These are phyloP conservation scores for Eidolon helvum DNA, from an alignment of 2,113 vertebrate genomes.

Conservation along the genomic window DNA sequence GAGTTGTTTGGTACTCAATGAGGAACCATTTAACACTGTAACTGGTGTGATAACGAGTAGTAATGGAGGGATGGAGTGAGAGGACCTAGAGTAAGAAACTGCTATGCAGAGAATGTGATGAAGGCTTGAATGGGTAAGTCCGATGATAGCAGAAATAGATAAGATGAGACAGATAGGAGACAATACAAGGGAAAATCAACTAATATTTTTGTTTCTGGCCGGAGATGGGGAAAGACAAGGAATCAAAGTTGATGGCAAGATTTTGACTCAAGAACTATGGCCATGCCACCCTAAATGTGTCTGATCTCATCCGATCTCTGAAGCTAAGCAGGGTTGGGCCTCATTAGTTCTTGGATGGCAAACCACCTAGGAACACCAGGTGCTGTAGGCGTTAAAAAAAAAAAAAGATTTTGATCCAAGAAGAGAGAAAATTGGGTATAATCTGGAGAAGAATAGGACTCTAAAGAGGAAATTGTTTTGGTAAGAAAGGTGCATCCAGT, in stretches of 20 bases:
- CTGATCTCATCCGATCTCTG: too few relatives aligned
- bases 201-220: background rate
- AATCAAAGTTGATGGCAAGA: background rate
- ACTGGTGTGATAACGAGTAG: background rate
- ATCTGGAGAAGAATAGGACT: constrained; percentile 9
- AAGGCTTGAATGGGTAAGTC: background rate
- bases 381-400: too few relatives aligned
- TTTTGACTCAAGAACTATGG: background rate
- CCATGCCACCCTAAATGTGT: too few relatives aligned
- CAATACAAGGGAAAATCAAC: background rate
- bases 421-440: background rate
- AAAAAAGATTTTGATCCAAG: background rate
- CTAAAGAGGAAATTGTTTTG: background rate
- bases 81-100: background rate
- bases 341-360: too few relatives aligned
- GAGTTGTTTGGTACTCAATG: background rate
- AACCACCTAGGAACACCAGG: too few relatives aligned
- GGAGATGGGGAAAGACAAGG: background rate
- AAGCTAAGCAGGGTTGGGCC: too few relatives aligned
- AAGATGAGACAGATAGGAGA: background rate
- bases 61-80: background rate
- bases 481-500: background rate
- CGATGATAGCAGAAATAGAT: background rate
- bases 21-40: background rate
- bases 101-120: background rate